Evolutionary conservation across 2,113 vertebrate species (phyloP).

Genomic region (Amblyopsis rosae): DNA sequence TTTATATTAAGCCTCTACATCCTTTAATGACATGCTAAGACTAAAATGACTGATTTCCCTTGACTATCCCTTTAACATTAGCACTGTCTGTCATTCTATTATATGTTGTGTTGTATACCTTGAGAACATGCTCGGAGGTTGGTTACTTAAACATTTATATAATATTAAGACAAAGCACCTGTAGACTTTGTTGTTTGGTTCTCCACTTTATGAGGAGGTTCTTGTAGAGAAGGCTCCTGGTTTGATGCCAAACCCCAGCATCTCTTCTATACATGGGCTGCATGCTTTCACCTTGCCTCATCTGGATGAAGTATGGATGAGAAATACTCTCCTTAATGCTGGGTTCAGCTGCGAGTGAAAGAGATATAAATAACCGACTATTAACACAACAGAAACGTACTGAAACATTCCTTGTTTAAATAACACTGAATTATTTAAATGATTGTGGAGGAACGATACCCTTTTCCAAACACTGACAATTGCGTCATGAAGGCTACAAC

Average conservation of each 20-base stretch:
- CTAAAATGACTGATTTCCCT: too few relatives aligned
- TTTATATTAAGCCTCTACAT: too few relatives aligned
- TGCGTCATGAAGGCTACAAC: neutral
- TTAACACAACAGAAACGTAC: too few relatives aligned
- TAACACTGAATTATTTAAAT: neutral
- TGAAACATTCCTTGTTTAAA: neutral
- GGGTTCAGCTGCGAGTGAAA: constrained; percentile 61
- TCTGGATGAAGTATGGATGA: constrained; percentile 53
- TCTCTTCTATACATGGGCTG: constrained; percentile 61
- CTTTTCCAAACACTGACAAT: neutral
- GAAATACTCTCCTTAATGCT: constrained; percentile 43
- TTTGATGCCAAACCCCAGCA: constrained; percentile 80
- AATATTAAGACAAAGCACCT: constrained; percentile 63
- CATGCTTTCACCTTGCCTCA: constrained; percentile 71
- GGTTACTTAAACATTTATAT: neutral
- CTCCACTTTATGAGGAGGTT: constrained; percentile 89
- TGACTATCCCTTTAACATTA: too few relatives aligned
- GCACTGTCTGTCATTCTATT: too few relatives aligned
- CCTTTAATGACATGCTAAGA: too few relatives aligned
- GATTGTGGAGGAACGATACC: neutral
- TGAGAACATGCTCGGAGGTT: neutral
- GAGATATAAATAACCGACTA: neutral
- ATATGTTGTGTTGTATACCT: too few relatives aligned
- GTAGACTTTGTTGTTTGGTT: constrained; percentile 81
- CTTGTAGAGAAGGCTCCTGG: constrained; percentile 82